phyloP scores from a whole-genome alignment of 2,113 vertebrate genomes.

The Ctenodactylus gundi region DNA sequence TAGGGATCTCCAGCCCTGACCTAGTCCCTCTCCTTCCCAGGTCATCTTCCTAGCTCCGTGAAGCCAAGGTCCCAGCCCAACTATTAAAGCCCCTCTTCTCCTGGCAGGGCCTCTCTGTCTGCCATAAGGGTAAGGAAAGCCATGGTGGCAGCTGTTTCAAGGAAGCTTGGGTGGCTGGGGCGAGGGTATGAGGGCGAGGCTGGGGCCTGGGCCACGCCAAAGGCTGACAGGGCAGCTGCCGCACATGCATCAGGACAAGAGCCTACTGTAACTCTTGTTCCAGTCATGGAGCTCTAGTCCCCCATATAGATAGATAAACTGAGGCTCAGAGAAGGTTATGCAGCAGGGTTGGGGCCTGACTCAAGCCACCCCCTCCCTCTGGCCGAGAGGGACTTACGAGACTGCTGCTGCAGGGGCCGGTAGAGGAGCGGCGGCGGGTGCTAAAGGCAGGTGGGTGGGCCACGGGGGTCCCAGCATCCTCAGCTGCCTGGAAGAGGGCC shows the following conservation, averaged over 20 bases:
- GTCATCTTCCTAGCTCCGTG: not conserved
- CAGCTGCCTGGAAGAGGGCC: conserved; percentile 79
- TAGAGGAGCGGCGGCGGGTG: conserved; percentile 83
- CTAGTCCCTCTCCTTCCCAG: not conserved
- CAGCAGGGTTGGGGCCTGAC: not conserved
- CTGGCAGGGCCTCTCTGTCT: conserved; percentile 27
- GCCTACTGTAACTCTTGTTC: not conserved
- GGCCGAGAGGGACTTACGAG: conserved; percentile 81
- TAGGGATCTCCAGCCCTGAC: not conserved
- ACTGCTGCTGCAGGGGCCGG: conserved; percentile 78
- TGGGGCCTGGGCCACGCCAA: not conserved
- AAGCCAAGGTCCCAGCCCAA: conserved; percentile 10
- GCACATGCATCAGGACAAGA: not conserved
- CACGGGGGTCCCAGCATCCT: conserved; percentile 76
- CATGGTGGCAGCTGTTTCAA: conserved; percentile 66
- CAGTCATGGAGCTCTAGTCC: not conserved
- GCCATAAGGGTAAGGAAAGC: conserved; percentile 38
- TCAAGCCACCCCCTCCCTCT: not conserved
- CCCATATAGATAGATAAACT: conserved; percentile 23
- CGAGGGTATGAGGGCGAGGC: not conserved
- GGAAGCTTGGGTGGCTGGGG: not conserved
- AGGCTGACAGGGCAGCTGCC: not conserved
- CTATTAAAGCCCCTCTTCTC: not conserved
- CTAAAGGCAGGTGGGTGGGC: conserved; percentile 88
- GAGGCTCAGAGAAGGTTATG: conserved; percentile 24